phyloP scores from a whole-genome alignment of 2,888 invertebrate genomes.

The Abrostola tripartita region DNA sequence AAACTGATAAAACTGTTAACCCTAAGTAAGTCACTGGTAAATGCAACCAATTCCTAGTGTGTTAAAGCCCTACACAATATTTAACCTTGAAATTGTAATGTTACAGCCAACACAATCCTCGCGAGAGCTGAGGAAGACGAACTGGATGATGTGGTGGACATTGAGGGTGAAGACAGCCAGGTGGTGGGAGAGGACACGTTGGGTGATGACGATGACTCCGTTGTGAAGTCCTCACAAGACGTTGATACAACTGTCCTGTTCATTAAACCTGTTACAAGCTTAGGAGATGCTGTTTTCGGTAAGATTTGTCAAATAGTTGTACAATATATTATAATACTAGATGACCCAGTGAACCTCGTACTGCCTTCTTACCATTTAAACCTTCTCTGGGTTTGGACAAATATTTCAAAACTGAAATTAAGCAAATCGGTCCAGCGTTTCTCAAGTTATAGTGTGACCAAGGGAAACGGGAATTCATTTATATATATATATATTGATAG shows the following conservation, averaged over 20 bases:
- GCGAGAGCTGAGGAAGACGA: constrained; percentile 91
- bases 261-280: constrained; percentile 91
- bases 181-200: constrained; percentile 90
- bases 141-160: constrained; percentile 91
- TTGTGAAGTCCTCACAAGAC: constrained; percentile 94
- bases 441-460: no score
- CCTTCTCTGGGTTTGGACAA: no score
- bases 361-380: no score
- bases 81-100: constrained; percentile 6
- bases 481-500: no score
- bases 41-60: no score
- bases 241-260: constrained; percentile 97
- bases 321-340: neutral
- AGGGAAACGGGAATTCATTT: no score
- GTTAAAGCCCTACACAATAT: neutral
- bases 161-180: constrained; percentile 90
- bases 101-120: constrained; percentile 82
- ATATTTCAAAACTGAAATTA: no score
- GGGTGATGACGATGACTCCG: constrained; percentile 89
- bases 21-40: no score
- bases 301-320: constrained; percentile 45
- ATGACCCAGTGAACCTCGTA: no score
- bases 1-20: no score
- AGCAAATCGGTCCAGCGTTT: no score
- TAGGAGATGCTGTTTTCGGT: constrained; percentile 91